A percentile compares a stretch with the other conserved stretches of the same genome.
phyloP scores from a whole-genome alignment of 2,113 vertebrate genomes.

The Nothocercus nigrocapillus region DNA sequence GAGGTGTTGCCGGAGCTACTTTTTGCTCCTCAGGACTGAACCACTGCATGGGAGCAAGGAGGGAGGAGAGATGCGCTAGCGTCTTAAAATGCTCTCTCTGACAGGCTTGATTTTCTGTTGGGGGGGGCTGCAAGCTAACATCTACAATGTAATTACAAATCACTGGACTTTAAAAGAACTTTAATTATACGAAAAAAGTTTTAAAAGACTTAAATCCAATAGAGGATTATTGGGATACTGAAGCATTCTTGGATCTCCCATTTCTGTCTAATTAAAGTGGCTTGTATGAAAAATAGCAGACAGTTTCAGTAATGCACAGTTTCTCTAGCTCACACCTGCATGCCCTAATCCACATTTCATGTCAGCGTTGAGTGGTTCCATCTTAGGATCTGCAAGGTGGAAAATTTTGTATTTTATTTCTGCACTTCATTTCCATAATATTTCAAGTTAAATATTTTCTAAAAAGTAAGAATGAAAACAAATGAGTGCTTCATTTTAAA shows the following conservation, averaged over 20 bases:
- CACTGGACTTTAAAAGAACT: conserved; percentile 42
- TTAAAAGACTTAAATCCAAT: conserved; percentile 15
- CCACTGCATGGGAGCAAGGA: not conserved
- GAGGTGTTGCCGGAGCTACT: not conserved
- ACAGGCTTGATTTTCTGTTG: not conserved
- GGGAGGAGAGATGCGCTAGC: fast-evolving
- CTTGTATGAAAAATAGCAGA: conserved; percentile 23
- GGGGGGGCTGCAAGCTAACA: not conserved
- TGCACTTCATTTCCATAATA: not conserved
- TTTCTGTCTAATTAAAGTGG: conserved; percentile 13
- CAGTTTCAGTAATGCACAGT: not conserved
- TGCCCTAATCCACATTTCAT: not conserved
- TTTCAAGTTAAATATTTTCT: not conserved
- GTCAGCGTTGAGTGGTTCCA: not conserved
- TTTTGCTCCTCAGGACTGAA: not conserved
- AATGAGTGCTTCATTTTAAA: not conserved
- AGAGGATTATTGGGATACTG: conserved; percentile 36
- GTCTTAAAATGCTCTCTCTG: not conserved
- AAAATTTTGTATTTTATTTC: conserved; percentile 19
- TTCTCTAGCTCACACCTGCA: conserved; percentile 2
- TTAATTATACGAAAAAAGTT: conserved; percentile 27
- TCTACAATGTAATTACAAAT: conserved; percentile 70
- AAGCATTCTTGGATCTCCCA: not conserved
- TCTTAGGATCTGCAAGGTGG: not conserved
- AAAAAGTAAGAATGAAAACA: not conserved